Evolutionary conservation across 2,113 vertebrate genomes (phyloP).

Genomic region (Capreolus pygargus): DNA sequence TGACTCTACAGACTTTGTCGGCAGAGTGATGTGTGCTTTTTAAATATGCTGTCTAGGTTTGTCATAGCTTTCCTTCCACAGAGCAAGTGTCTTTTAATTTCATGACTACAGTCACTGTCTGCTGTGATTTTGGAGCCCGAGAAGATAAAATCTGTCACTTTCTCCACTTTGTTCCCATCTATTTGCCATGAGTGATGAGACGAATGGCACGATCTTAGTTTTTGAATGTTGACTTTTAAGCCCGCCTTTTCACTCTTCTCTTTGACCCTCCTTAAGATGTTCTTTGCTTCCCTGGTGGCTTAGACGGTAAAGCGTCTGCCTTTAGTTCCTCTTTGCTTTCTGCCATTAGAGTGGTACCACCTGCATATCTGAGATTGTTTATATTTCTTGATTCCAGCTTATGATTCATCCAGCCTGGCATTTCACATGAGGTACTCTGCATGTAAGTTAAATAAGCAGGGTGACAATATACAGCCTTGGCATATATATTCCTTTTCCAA

Average conservation of each 20-base stretch:
- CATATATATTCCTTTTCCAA: background rate
- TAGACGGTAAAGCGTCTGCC: no score
- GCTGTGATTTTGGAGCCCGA: background rate
- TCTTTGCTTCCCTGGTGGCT: no score
- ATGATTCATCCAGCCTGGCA: background rate
- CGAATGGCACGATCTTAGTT: background rate
- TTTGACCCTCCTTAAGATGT: background rate
- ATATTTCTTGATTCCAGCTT: background rate
- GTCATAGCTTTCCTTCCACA: background rate
- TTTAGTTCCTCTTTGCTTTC: background rate
- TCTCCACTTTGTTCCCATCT: background rate
- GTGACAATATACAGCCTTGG: background rate
- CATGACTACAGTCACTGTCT: background rate
- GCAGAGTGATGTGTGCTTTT: background rate
- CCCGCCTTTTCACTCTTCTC: background rate
- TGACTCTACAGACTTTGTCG: background rate
- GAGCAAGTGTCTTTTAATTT: background rate
- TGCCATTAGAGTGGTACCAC: background rate
- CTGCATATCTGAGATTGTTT: background rate
- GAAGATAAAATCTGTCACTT: background rate
- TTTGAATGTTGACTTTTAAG: background rate
- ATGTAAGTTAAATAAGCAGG: background rate
- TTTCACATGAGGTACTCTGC: background rate
- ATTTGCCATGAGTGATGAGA: background rate
- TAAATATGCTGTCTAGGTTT: background rate